These are phyloP conservation scores for Artemisiospiza belli DNA, from an alignment of 2,113 vertebrate species.

Conservation along the genomic window DNA sequence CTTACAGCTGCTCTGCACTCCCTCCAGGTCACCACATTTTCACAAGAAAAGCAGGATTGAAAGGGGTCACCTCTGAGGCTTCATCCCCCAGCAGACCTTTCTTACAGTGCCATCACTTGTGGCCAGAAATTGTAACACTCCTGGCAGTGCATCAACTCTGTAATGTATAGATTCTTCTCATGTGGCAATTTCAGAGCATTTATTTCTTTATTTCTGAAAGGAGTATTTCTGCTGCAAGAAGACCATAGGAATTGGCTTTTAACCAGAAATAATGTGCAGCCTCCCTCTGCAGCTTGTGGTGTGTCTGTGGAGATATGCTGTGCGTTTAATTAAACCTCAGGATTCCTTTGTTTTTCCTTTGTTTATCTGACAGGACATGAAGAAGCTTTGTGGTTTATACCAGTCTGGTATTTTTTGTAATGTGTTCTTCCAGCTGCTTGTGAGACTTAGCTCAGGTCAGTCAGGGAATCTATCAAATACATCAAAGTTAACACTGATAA, in stretches of 20 bases:
- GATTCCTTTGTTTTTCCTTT: background rate
- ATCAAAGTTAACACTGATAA: background rate
- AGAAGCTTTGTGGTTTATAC: background rate
- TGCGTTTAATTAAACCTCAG: background rate
- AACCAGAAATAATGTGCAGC: background rate
- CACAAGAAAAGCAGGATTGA: background rate
- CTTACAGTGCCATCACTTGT: accelerated
- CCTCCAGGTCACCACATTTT: background rate
- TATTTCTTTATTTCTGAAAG: background rate
- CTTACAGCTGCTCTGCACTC: background rate
- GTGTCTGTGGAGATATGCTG: background rate
- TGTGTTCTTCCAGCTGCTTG: background rate
- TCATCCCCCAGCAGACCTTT: background rate
- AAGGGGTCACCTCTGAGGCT: background rate
- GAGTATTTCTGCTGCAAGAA: background rate
- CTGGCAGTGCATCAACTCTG: background rate
- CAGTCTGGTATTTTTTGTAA: background rate
- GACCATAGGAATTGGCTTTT: background rate
- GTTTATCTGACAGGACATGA: background rate
- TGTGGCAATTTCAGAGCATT: background rate
- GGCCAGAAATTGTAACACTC: background rate
- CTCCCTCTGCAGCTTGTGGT: background rate
- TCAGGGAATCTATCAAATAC: background rate
- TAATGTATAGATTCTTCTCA: background rate
- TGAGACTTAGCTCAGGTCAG: background rate